Evolutionary conservation across 2,888 invertebrate species (phyloP).

Genomic region (Acanthosepion pharaonis): DNA sequence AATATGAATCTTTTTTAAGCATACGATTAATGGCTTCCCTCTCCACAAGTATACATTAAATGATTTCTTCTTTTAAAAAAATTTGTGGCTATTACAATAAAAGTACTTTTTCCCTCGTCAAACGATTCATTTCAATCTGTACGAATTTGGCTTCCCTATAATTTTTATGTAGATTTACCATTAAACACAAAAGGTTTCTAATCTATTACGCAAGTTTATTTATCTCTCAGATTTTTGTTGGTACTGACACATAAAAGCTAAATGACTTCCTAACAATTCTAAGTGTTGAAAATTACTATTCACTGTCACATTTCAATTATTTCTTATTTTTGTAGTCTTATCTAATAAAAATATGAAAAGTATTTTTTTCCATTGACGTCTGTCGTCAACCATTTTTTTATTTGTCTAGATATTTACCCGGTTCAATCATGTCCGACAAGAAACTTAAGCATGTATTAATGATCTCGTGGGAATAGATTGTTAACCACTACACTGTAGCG

Average conservation of each 20-base stretch:
- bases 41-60: not conserved
- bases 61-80: not conserved
- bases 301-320: not conserved
- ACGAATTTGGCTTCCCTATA: not conserved
- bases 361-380: too few species aligned
- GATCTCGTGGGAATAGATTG: too few species aligned
- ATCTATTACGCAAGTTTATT: too few species aligned
- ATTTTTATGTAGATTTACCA: not conserved
- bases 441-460: too few species aligned
- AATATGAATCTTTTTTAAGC: too few species aligned
- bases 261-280: not conserved
- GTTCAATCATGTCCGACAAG: too few species aligned
- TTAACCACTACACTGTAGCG: too few species aligned
- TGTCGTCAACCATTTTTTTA: too few species aligned
- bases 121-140: not conserved
- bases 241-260: not conserved
- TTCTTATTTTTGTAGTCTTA: not conserved
- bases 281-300: not conserved
- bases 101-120: not conserved
- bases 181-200: not conserved
- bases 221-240: not conserved
- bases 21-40: not conserved
- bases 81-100: not conserved
- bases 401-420: too few species aligned
- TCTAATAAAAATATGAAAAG: too few species aligned